These are phyloP conservation scores for Echinometra lucunter DNA, from an alignment of 53 echinoderm and acorn worm genomes.

Conservation along the genomic window DNA sequence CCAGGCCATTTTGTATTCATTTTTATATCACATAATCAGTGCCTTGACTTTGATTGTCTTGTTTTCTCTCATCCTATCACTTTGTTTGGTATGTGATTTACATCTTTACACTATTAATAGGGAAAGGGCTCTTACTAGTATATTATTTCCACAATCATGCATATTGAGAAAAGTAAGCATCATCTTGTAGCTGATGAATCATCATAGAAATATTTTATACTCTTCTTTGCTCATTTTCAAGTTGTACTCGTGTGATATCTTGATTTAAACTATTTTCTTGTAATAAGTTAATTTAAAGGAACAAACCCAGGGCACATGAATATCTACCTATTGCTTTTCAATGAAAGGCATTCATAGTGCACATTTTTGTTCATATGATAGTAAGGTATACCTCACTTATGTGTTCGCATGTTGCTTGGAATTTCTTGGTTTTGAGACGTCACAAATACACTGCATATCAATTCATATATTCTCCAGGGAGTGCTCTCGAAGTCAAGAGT, in stretches of 20 bases:
- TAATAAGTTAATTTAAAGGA: neutral
- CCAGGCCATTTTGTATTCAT: conserved; percentile 59
- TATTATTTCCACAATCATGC: neutral
- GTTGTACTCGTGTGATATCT: neutral
- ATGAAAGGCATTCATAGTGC: no score
- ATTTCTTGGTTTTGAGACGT: no score
- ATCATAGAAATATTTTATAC: neutral
- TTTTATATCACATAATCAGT: conserved; percentile 32
- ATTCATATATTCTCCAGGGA: no score
- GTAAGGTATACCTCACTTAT: no score
- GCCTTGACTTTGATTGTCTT: neutral
- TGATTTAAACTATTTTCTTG: neutral
- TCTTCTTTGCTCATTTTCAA: neutral
- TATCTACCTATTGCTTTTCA: no score
- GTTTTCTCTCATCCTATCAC: neutral
- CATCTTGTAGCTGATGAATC: neutral
- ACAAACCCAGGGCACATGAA: no score
- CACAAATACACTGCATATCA: no score
- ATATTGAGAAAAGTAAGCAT: neutral
- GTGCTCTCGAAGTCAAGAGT: neutral
- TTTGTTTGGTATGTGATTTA: neutral
- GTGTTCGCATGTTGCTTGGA: no score
- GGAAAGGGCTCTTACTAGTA: neutral
- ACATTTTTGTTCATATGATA: no score
- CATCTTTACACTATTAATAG: neutral